Evolutionary conservation across 1,140 invertebrate genomes (phyloP).

Genomic region (Drosophila pruinosa): DNA sequence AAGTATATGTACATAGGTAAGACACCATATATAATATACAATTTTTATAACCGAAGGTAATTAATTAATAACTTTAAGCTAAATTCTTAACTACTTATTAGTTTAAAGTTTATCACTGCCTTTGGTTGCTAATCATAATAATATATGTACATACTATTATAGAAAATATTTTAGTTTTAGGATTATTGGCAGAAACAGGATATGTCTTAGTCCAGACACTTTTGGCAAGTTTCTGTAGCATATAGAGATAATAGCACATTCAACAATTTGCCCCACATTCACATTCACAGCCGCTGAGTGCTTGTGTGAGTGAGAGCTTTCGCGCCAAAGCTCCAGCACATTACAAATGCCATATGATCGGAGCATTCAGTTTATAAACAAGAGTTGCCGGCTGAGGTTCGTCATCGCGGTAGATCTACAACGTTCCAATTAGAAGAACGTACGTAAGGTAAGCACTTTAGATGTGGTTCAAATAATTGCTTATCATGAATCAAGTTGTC

Average conservation of each 20-base stretch:
- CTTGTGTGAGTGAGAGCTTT: conserved; percentile 36
- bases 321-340: conserved; percentile 32
- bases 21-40: no score
- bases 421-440: conserved; percentile 7
- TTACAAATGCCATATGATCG: conserved; percentile 52
- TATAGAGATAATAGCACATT: conserved; percentile 11
- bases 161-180: no score
- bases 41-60: no score
- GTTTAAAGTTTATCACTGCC: no score
- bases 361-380: conserved; percentile 69
- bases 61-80: no score
- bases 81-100: no score
- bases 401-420: conserved; percentile 1
- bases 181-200: no score
- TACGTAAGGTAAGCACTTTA: conserved; percentile 32
- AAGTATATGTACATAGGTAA: no score
- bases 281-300: neutral
- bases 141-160: no score
- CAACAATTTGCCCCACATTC: conserved; percentile 13
- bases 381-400: conserved; percentile 46
- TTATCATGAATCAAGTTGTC: conserved; percentile 54
- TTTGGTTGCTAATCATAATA: no score
- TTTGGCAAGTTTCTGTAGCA: neutral
- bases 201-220: neutral
- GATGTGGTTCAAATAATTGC: conserved; percentile 44